Evolutionary conservation across 2,888 invertebrate genomes (phyloP).

Genomic region (Dryadula phaetusa): DNA sequence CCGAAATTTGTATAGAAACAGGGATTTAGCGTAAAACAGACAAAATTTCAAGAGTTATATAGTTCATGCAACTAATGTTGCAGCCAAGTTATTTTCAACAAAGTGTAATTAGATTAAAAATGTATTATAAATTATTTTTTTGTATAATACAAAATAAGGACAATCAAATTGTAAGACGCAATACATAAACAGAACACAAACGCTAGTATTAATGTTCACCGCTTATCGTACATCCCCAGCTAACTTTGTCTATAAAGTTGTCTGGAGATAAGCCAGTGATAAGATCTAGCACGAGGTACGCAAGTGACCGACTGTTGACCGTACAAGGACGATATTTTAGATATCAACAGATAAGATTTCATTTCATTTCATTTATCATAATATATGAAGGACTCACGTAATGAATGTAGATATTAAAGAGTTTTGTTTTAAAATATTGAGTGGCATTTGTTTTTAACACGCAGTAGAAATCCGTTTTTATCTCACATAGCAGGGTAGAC

Average conservation of each 20-base stretch:
- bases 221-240: conserved; percentile 46
- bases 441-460: too few species aligned
- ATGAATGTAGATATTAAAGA: too few species aligned
- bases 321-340: conserved; percentile 24
- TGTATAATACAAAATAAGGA: neutral
- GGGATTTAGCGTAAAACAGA: too few species aligned
- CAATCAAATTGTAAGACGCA: neutral
- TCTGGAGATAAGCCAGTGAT: conserved; percentile 66
- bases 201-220: conserved; percentile 16
- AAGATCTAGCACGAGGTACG: conserved; percentile 56
- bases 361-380: conserved; percentile 14
- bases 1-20: too few species aligned
- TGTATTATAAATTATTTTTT: too few species aligned
- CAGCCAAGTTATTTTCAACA: too few species aligned
- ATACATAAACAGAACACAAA: conserved; percentile 29
- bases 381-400: neutral
- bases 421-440: too few species aligned
- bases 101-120: too few species aligned
- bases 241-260: conserved; percentile 50
- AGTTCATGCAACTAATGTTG: too few species aligned
- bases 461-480: too few species aligned
- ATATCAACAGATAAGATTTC: conserved; percentile 17
- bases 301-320: conserved; percentile 49
- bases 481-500: too few species aligned
- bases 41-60: too few species aligned